phyloP scores from a whole-genome alignment of 2,888 invertebrate species.

The Ctenicera cuprea region DNA sequence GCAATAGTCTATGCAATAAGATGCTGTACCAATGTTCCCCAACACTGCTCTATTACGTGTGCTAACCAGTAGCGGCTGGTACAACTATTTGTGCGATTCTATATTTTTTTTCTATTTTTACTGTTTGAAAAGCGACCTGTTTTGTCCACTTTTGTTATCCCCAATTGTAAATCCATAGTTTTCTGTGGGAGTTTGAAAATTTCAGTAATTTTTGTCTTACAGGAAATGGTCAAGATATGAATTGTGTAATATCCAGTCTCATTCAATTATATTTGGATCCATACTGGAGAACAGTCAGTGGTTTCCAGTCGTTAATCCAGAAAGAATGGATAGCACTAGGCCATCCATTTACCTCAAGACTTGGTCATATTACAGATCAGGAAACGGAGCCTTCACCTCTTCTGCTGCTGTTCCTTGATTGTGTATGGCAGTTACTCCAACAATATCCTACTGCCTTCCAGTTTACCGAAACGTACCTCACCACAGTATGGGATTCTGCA shows the following conservation, averaged over 20 bases:
- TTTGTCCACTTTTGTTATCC: too few relatives aligned
- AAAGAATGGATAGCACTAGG: conserved; percentile 97
- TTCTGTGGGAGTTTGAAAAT: too few relatives aligned
- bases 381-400: conserved; percentile 86
- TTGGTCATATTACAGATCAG: conserved; percentile 81
- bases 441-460: conserved; percentile 94
- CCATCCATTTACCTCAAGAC: conserved; percentile 81
- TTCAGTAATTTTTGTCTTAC: neutral
- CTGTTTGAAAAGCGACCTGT: too few relatives aligned
- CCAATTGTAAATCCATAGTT: too few relatives aligned
- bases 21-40: too few relatives aligned
- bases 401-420: conserved; percentile 94
- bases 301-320: conserved; percentile 93
- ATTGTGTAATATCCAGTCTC: conserved; percentile 90
- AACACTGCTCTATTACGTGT: too few relatives aligned
- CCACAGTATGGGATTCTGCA: conserved; percentile 92
- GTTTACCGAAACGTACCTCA: conserved; percentile 94
- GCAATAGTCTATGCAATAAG: too few relatives aligned
- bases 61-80: too few relatives aligned
- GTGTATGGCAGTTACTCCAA: conserved; percentile 92
- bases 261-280: conserved; percentile 92
- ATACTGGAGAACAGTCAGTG: conserved; percentile 85
- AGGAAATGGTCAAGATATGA: conserved; percentile 91
- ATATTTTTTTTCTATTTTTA: too few relatives aligned
- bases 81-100: too few relatives aligned